These are phyloP conservation scores for Ptyas mucosa DNA, from an alignment of 2,113 vertebrate species.

Conservation along the genomic window DNA sequence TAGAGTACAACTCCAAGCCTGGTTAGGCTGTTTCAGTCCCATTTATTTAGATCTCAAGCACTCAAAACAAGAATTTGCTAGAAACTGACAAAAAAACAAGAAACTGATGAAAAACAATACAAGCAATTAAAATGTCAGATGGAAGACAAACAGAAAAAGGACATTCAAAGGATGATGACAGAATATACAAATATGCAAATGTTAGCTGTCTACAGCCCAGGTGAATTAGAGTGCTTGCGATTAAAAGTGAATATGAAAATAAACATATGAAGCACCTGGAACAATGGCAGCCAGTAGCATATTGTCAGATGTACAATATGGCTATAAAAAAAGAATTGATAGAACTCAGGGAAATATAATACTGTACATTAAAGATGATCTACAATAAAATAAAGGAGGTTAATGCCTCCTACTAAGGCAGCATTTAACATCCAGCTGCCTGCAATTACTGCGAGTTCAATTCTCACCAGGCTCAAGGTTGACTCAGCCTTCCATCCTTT, in stretches of 20 bases:
- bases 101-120: slow-evolving; percentile 16
- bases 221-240: slow-evolving; percentile 3
- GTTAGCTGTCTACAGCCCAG: slow-evolving; percentile 6
- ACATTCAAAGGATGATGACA: slow-evolving; percentile 17
- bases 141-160: slow-evolving; percentile 22
- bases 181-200: slow-evolving; percentile 24
- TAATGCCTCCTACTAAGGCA: too few relatives aligned
- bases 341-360: background rate
- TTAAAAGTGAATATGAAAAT: slow-evolving; percentile 3
- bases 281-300: slow-evolving; percentile 5
- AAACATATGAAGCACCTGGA: slow-evolving; percentile 7
- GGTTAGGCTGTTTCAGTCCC: background rate
- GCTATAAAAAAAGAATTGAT: background rate
- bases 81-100: slow-evolving; percentile 1
- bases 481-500: too few relatives aligned
- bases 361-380: background rate
- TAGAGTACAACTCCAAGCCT: background rate
- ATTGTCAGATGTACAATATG: background rate
- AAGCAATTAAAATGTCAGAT: slow-evolving; percentile 28
- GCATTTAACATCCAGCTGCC: too few relatives aligned
- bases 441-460: too few relatives aligned
- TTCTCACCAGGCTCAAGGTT: too few relatives aligned
- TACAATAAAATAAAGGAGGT: background rate
- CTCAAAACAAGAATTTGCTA: slow-evolving; percentile 13
- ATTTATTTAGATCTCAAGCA: background rate